Conservation (phyloP, 2,888 invertebrate species). For the Eudemis profundana region DNA sequence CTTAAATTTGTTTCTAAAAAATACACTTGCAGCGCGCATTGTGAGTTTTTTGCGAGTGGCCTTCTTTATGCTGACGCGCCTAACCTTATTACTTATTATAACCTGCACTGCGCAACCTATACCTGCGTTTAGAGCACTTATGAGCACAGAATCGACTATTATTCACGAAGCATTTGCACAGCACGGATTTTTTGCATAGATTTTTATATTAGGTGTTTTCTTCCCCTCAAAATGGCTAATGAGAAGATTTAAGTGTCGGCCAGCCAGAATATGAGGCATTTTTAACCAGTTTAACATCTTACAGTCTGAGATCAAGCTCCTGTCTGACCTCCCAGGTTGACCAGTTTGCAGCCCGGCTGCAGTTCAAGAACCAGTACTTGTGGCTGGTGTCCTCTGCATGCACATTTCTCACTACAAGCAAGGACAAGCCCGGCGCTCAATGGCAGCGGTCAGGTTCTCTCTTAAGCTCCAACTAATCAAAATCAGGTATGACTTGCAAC, state of each 20-base stretch:
- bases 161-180: no score
- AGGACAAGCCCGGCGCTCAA: not conserved
- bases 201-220: no score
- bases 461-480: not conserved
- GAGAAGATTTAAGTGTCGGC: not conserved
- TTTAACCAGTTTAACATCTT: not conserved
- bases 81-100: no score
- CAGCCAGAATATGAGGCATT: not conserved
- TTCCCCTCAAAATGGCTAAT: no score
- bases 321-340: conserved; percentile 4
- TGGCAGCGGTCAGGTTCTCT: not conserved
- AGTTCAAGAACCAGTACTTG: conserved; percentile 12
- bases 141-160: not conserved
- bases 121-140: not conserved
- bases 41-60: not conserved
- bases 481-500: conserved; percentile 11
- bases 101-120: not conserved
- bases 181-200: no score
- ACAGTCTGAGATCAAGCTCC: conserved; percentile 3
- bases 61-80: not conserved
- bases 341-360: not conserved
- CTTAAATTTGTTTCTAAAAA: not conserved
- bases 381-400: conserved; percentile 4
- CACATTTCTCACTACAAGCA: conserved; percentile 2
- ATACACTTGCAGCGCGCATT: not conserved